phyloP scores from a whole-genome alignment of 2,797 vertebrate genomes.

The Steatocranus sp. region DNA sequence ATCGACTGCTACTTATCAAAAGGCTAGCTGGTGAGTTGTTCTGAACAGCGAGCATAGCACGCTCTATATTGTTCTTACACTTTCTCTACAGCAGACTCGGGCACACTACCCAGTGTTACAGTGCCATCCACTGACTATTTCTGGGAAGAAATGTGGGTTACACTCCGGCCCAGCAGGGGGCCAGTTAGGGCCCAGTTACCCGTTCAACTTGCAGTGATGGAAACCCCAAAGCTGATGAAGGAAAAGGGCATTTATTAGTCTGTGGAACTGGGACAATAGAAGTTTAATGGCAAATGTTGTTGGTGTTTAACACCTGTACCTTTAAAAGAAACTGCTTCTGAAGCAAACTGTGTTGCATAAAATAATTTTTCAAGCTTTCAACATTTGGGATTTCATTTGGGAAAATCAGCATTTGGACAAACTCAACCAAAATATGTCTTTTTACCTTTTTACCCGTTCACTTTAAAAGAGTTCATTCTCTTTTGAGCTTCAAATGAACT shows the following conservation, averaged over 20 bases:
- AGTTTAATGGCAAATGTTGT: neutral
- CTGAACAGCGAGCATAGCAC: neutral
- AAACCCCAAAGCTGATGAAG: rapidly evolving
- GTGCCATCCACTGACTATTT: neutral
- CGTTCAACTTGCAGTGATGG: neutral
- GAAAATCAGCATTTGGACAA: neutral
- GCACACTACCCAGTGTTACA: neutral
- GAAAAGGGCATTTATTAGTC: neutral
- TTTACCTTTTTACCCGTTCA: neutral
- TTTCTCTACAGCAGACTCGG: neutral
- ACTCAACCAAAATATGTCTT: neutral
- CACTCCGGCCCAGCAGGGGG: neutral
- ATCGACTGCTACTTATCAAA: neutral
- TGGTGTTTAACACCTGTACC: neutral
- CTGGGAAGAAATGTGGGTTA: neutral
- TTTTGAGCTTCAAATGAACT: neutral
- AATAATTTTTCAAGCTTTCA: neutral
- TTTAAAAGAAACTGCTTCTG: neutral
- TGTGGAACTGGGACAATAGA: neutral
- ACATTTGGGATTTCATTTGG: neutral
- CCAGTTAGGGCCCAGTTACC: neutral
- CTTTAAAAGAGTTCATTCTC: rapidly evolving
- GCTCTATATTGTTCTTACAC: neutral
- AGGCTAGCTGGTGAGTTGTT: neutral
- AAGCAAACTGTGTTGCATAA: neutral